Conservation (phyloP, 2,888 invertebrate species). For the Epinotia nisella region DNA sequence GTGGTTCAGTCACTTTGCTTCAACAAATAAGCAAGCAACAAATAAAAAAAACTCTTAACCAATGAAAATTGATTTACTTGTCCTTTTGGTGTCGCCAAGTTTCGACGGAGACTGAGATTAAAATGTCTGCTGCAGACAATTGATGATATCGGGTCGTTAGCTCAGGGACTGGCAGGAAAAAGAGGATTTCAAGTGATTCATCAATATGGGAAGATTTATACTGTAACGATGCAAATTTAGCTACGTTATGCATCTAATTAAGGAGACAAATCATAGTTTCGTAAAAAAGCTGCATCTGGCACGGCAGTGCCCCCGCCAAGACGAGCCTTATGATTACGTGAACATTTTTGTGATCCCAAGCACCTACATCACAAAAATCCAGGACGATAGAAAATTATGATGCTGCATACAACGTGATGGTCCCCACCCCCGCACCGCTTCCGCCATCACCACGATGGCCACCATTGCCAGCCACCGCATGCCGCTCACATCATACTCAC, state of each 20-base stretch:
- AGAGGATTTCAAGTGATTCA: background rate
- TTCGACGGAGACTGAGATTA: constrained; percentile 17
- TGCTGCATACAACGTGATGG: too few relatives aligned
- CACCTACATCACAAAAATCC: background rate
- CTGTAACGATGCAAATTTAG: background rate
- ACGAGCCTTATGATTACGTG: too few relatives aligned
- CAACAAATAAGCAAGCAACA: constrained; percentile 47
- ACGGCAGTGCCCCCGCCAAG: too few relatives aligned
- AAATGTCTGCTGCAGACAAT: constrained; percentile 28
- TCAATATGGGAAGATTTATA: background rate
- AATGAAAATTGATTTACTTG: constrained; percentile 54
- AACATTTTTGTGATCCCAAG: too few relatives aligned
- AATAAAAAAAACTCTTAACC: constrained; percentile 58
- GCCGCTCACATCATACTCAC: constrained; percentile 44
- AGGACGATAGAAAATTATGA: background rate
- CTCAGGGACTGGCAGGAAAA: constrained; percentile 3
- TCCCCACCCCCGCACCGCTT: too few relatives aligned
- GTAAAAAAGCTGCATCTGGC: too few relatives aligned
- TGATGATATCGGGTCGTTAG: background rate
- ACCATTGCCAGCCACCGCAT: too few relatives aligned
- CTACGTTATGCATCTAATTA: background rate
- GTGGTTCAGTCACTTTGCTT: constrained; percentile 63
- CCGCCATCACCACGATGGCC: too few relatives aligned
- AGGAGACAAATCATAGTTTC: too few relatives aligned
- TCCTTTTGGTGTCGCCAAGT: constrained; percentile 5